phyloP scores from a whole-genome alignment of 2,113 vertebrate genomes.

The Nycticorax nycticorax region DNA sequence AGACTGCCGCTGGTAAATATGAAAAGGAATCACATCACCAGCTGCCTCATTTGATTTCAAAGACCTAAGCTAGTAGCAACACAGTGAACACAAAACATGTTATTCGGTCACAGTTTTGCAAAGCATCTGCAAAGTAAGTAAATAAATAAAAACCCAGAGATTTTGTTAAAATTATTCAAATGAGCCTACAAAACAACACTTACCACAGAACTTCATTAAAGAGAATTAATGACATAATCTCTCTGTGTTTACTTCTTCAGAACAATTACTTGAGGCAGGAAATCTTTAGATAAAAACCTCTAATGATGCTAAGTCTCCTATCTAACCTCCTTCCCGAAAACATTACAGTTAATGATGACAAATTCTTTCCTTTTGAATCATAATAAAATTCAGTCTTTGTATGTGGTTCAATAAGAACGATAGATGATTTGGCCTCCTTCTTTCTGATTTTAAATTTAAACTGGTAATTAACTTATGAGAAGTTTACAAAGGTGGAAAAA shows the following conservation, averaged over 20 bases:
- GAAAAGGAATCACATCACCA: neutral
- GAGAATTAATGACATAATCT: conserved; percentile 38
- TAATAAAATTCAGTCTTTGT: conserved; percentile 50
- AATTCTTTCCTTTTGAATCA: conserved; percentile 54
- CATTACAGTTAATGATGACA: conserved; percentile 59
- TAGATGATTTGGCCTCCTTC: neutral
- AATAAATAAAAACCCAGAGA: neutral
- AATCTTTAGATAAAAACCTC: conserved; percentile 65
- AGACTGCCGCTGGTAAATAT: neutral
- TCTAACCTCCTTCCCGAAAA: conserved; percentile 47
- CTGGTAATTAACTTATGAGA: neutral
- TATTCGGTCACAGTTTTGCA: neutral
- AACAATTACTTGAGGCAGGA: conserved; percentile 61
- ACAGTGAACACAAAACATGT: neutral
- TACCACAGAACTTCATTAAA: conserved; percentile 18
- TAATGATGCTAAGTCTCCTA: conserved; percentile 59
- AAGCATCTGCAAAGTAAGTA: neutral
- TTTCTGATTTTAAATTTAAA: conserved; percentile 16
- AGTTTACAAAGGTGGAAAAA: neutral
- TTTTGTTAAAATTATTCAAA: conserved; percentile 2
- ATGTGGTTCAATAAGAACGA: conserved; percentile 25
- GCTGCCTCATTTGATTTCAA: neutral
- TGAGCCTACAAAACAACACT: conserved; percentile 6
- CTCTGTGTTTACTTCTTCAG: conserved; percentile 29
- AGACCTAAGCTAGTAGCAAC: neutral